These are phyloP conservation scores for Hippocampus zosterae DNA, from an alignment of 2,113 vertebrate species.

Conservation along the genomic window DNA sequence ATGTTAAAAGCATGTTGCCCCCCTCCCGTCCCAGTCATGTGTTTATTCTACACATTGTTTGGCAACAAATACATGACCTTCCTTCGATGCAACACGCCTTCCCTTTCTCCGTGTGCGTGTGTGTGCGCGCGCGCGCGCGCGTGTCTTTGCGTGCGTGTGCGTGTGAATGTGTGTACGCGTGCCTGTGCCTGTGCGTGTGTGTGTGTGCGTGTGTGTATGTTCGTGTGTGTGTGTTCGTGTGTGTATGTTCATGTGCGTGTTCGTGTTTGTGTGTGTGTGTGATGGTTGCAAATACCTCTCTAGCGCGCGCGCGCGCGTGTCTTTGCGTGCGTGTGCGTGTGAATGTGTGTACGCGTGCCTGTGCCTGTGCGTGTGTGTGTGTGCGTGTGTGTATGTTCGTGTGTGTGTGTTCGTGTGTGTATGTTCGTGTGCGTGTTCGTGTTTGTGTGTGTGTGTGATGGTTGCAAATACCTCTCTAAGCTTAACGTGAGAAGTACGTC, in stretches of 20 bases:
- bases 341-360: too few species aligned
- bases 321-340: background rate
- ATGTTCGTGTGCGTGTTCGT: too few species aligned
- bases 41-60: background rate
- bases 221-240: too few species aligned
- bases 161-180: too few species aligned
- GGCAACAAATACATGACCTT: slow-evolving; percentile 23
- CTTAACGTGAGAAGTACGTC: slow-evolving; percentile 40
- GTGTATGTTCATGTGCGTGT: too few species aligned
- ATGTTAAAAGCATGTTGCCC: background rate
- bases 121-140: background rate
- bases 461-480: slow-evolving; percentile 10
- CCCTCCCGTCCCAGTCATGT: background rate
- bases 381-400: background rate
- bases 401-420: too few species aligned
- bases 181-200: too few species aligned
- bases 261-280: background rate
- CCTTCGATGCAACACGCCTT: background rate
- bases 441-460: background rate
- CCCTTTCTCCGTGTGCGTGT: background rate
- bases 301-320: too few species aligned
- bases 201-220: background rate
- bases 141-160: too few species aligned
- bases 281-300: slow-evolving; percentile 3
- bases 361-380: too few species aligned